phyloP scores from a whole-genome alignment of 2,888 invertebrate genomes.

The Philonicus albiceps region DNA sequence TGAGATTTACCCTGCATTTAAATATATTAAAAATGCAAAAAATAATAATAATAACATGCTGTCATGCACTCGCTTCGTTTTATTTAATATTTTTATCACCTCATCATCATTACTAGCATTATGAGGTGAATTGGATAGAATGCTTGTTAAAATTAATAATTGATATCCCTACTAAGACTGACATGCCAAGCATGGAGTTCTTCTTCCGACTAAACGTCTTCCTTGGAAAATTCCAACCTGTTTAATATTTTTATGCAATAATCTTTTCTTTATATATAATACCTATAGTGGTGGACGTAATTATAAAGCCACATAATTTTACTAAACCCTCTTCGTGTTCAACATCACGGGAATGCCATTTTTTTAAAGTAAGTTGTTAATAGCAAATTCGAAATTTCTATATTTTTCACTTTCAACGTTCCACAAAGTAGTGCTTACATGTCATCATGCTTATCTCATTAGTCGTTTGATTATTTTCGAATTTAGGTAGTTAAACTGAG shows the following conservation, averaged over 20 bases:
- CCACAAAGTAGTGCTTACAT: no score
- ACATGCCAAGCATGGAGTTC: not conserved
- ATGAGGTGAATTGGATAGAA: not conserved
- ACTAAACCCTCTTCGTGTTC: no score
- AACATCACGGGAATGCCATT: no score
- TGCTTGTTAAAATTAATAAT: not conserved
- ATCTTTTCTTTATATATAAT: not conserved
- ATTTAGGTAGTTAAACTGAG: no score
- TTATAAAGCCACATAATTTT: no score
- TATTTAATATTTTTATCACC: not conserved
- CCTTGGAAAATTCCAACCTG: not conserved
- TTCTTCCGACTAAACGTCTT: not conserved
- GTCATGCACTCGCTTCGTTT: not conserved
- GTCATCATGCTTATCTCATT: no score
- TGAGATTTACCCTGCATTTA: not conserved
- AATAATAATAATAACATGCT: not conserved
- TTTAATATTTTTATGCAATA: not conserved
- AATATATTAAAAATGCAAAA: not conserved
- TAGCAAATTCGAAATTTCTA: no score
- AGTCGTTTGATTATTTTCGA: no score
- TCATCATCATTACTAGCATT: not conserved
- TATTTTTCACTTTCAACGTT: no score
- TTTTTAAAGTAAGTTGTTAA: no score
- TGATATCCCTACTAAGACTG: not conserved
- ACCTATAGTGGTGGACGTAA: no score